phyloP scores from a whole-genome alignment of 2,888 invertebrate species.

The Mechanitis mazaeus region DNA sequence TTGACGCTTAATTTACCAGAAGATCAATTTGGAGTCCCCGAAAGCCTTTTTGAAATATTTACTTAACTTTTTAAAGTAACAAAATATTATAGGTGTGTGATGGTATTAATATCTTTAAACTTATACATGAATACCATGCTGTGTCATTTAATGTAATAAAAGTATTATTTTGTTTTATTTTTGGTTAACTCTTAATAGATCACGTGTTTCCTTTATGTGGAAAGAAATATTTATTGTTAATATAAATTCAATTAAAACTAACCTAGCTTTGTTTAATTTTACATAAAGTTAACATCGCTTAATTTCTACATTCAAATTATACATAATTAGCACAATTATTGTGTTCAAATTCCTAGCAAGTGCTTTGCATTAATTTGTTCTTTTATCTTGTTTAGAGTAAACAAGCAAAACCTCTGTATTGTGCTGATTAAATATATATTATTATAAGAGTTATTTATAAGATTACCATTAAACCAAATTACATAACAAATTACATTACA shows the following conservation, averaged over 20 bases:
- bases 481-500: no score
- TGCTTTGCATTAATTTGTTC: constrained; percentile 5
- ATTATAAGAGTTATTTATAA: no score
- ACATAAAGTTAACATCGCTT: neutral
- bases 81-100: neutral
- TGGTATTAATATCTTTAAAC: no score
- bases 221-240: constrained; percentile 1
- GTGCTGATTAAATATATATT: neutral
- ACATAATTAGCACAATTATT: constrained; percentile 25
- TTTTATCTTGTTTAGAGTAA: neutral
- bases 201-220: neutral
- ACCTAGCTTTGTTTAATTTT: constrained; percentile 21
- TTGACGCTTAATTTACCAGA: constrained; percentile 20
- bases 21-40: constrained; percentile 14
- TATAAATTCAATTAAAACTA: constrained; percentile 9
- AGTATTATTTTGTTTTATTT: no score
- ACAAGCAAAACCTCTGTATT: neutral
- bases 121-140: no score
- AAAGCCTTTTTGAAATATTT: constrained; percentile 16
- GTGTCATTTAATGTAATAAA: no score
- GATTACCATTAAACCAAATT: no score
- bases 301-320: neutral
- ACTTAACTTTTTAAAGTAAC: constrained; percentile 19
- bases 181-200: neutral
- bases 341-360: constrained; percentile 22